These are phyloP conservation scores for Ephialtes manifestator DNA, from an alignment of 2,888 invertebrate species.

Conservation along the genomic window DNA sequence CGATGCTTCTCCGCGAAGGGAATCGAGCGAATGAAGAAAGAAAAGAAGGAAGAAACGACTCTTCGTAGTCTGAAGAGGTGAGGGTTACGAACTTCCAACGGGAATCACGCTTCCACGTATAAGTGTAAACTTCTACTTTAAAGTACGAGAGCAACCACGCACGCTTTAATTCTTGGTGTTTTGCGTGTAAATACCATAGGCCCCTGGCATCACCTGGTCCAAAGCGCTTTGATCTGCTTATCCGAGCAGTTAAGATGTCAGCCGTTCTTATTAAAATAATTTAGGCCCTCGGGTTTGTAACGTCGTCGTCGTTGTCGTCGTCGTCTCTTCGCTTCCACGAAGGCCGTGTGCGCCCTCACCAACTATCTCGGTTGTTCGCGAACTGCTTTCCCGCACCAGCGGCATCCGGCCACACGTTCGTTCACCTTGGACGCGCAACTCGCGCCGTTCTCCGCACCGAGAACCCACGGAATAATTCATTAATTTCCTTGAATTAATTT, in stretches of 20 bases:
- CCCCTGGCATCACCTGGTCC: constrained; percentile 77
- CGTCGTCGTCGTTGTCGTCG: constrained; percentile 57
- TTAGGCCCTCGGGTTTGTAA: constrained; percentile 70
- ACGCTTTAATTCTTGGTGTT: constrained; percentile 71
- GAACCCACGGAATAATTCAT: constrained; percentile 61
- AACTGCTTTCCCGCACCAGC: constrained; percentile 24
- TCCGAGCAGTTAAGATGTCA: constrained; percentile 82
- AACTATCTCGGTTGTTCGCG: constrained; percentile 18
- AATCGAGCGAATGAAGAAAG: constrained; percentile 33
- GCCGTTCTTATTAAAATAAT: constrained; percentile 82
- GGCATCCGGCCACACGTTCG: constrained; percentile 54
- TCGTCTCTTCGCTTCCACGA: constrained; percentile 66
- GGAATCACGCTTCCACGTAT: constrained; percentile 34
- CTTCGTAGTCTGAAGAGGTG: constrained; percentile 34
- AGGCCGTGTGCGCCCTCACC: constrained; percentile 42
- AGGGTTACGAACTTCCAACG: constrained; percentile 55
- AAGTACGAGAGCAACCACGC: constrained; percentile 12
- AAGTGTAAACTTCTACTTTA: not conserved
- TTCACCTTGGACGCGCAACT: constrained; percentile 57
- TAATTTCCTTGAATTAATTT: constrained; percentile 63
- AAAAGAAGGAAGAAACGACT: constrained; percentile 43
- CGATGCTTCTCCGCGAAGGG: constrained; percentile 3
- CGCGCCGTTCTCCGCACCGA: constrained; percentile 33
- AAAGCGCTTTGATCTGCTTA: constrained; percentile 80
- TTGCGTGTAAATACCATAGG: constrained; percentile 80